Evolutionary conservation across 2,113 vertebrate genomes (phyloP).

Genomic region (Pterocles burchelli): DNA sequence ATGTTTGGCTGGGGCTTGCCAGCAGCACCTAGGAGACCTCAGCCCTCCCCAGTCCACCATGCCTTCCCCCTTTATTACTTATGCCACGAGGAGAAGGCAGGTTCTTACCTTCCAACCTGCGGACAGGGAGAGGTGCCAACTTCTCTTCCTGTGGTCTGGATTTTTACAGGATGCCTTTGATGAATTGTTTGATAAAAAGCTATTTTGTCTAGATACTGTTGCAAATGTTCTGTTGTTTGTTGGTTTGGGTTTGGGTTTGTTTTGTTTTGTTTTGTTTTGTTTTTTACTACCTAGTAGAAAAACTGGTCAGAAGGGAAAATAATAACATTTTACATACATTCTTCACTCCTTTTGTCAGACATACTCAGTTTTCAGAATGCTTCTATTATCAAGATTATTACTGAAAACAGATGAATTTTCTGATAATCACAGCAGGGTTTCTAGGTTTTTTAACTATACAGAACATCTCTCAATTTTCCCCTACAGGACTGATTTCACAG

Average conservation of each 20-base stretch:
- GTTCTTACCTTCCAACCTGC: neutral
- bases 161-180: neutral
- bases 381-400: neutral
- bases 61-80: neutral
- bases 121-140: neutral
- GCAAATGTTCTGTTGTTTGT: neutral
- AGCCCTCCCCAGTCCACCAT: neutral
- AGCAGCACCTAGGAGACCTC: neutral
- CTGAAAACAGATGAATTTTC: neutral
- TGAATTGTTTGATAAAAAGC: neutral
- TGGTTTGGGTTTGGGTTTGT: neutral
- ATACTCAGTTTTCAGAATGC: neutral
- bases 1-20: neutral
- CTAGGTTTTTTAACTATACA: neutral
- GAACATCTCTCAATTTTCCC: neutral
- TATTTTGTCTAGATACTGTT: neutral
- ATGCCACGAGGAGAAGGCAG: rapidly evolving
- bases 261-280: neutral
- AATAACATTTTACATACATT: neutral
- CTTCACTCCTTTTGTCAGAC: neutral
- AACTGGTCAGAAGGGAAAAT: neutral
- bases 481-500: neutral
- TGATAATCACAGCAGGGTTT: neutral
- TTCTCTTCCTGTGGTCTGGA: neutral
- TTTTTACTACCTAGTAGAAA: neutral